Base-by-base conservation (phyloP, 1,140 invertebrate species). In the Scaptomyza pallida region DNA sequence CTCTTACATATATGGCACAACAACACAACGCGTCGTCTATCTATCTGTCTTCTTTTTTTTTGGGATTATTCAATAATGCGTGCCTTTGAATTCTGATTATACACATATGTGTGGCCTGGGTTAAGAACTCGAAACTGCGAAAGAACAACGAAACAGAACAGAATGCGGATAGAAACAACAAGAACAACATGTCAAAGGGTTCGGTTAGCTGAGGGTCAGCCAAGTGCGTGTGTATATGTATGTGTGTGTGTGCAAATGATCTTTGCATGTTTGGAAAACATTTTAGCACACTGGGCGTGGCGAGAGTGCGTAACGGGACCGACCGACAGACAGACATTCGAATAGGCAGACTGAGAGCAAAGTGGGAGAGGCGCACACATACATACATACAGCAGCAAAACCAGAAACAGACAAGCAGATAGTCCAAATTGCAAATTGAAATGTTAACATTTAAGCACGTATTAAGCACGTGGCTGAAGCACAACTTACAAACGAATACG, bases 1-100 rank as follows among this genome's bases (percentile, higher is more conserved):
- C 54, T 73, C 57, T 60, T 67, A 85, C n/a, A n/a, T n/a, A n/a
- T 82, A 71, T 67, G 75, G 64, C 68, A 62, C 62, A 72, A 74
- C 59, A 81, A 55, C 67, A 40, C 60, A 44, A 56, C 21, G 37
- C 37, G 12, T 50, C 37, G 12, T 50, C 47, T 37, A 37, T 37
- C n/a, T 13, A 12, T 37, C n/a, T n/a, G 3, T 37, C 35, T 45
- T 70, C 30, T 55, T 64, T 62, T 44, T 54, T 43, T 40, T 3
- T 30, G 59, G 57, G 63, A n/a, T 48, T 72, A 64, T 85, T 86
- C 77, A 81, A 85, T 86, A 85, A 85, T 85, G 81, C 81, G 81
- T 85, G 81, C 81, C 82, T 81, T 88, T 75, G 82, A 88, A 88
- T 88, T 86, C 74, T 85, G 81, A 85, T 85, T 81, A 81, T 81